Evolutionary conservation across 2,113 vertebrate genomes (phyloP).

Genomic region (Phalacrocorax pelagicus): DNA sequence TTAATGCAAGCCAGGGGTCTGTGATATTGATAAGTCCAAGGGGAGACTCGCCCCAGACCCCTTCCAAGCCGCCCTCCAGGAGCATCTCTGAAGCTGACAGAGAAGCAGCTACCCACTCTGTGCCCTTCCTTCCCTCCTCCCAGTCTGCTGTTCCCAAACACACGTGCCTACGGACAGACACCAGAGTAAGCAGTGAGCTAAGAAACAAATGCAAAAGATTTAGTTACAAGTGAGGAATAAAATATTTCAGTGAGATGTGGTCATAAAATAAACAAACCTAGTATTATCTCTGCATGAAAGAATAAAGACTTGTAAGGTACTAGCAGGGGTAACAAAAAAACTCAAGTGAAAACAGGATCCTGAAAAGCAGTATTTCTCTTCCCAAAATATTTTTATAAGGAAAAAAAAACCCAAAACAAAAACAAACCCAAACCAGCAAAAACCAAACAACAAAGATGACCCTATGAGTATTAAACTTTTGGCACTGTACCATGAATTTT

Average conservation of each 20-base stretch:
- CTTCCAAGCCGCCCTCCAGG: not conserved
- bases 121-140: not conserved
- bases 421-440: no score
- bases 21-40: not conserved
- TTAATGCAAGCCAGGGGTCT: not conserved
- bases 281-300: not conserved
- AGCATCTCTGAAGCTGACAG: rapidly evolving
- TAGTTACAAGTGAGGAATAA: not conserved
- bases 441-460: not conserved
- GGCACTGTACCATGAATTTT: not conserved
- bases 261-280: constrained; percentile 4
- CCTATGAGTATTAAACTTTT: not conserved
- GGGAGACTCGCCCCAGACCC: not conserved
- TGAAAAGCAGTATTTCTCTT: constrained; percentile 7
- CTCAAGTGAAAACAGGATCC: not conserved
- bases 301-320: not conserved
- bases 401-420: not conserved
- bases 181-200: not conserved
- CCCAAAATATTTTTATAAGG: constrained; percentile 11
- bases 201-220: not conserved
- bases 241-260: not conserved
- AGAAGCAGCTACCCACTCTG: not conserved
- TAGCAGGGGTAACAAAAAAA: not conserved
- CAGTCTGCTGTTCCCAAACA: not conserved
- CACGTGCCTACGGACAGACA: not conserved